Conservation (phyloP, 2,888 invertebrate genomes). For the Lasioglossum morio region DNA sequence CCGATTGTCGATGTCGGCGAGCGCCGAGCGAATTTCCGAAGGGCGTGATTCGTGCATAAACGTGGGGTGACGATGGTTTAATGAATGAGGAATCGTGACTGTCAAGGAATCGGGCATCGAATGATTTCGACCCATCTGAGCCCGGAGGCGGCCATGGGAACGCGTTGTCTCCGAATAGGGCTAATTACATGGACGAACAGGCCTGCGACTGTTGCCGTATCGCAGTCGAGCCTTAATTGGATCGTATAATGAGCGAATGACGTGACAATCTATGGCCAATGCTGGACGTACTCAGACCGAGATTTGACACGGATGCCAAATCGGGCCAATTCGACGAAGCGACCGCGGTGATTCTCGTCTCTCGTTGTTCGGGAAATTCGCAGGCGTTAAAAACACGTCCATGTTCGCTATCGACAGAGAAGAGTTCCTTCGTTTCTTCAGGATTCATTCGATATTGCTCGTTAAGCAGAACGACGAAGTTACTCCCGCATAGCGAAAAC, state of each 20-base stretch:
- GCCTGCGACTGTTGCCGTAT: constrained; percentile 80
- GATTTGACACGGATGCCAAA: constrained; percentile 82
- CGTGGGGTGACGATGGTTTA: constrained; percentile 56
- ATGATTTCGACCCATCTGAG: constrained; percentile 64
- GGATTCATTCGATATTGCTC: not conserved
- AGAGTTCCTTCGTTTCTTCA: not conserved
- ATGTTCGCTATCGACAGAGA: not conserved
- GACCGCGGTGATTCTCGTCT: constrained; percentile 14
- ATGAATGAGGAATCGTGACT: constrained; percentile 73
- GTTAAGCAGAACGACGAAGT: not conserved
- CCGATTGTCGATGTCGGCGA: not conserved
- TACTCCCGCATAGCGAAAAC: not conserved
- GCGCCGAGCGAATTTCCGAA: constrained; percentile 28
- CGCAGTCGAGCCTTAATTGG: constrained; percentile 81
- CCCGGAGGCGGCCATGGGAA: constrained; percentile 79
- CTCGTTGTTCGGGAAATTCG: not conserved
- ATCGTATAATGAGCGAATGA: constrained; percentile 80
- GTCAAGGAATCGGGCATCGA: constrained; percentile 72
- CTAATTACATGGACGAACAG: constrained; percentile 77
- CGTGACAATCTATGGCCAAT: constrained; percentile 78
- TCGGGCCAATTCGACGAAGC: constrained; percentile 75
- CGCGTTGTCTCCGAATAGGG: constrained; percentile 84
- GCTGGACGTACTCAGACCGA: constrained; percentile 82
- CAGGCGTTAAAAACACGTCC: not conserved
- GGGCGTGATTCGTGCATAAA: constrained; percentile 35